Conservation (phyloP, 2,888 invertebrate species). For the Parapristionchus giblindavisi region DNA sequence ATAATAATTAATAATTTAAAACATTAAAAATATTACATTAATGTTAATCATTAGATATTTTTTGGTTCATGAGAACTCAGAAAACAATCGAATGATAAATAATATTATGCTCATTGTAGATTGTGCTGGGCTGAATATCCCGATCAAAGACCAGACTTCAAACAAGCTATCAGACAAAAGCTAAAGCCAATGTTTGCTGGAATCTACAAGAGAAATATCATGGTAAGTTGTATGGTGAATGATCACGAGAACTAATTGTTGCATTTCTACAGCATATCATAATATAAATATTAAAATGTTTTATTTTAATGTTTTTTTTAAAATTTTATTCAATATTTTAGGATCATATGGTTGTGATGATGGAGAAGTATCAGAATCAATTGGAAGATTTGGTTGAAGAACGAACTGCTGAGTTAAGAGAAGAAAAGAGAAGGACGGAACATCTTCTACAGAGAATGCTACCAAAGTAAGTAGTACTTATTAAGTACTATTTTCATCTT, state of each 20-base stretch:
- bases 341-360: conserved; percentile 98
- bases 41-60: too few species aligned
- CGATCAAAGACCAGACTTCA: conserved; percentile 80
- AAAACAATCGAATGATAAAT: not conserved
- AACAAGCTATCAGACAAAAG: conserved; percentile 78
- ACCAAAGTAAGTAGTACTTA: conserved; percentile 83
- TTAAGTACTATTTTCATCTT: too few species aligned
- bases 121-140: conserved; percentile 84
- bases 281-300: not conserved
- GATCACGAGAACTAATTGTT: not conserved
- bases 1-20: not conserved
- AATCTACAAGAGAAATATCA: conserved; percentile 68
- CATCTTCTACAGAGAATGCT: conserved; percentile 91
- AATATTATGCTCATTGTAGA: not conserved
- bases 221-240: conserved; percentile 52
- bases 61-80: too few species aligned
- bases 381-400: conserved; percentile 92
- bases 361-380: conserved; percentile 94
- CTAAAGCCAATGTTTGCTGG: conserved; percentile 80
- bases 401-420: conserved; percentile 85
- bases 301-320: not conserved
- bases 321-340: conserved; percentile 69
- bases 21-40: too few species aligned
- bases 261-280: not conserved
- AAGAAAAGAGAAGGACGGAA: conserved; percentile 92